A percentile compares a stretch with the other conserved stretches of the same genome.
These are phyloP conservation scores for Apis laboriosa DNA, from an alignment of 1,140 invertebrate species.

Conservation along the genomic window DNA sequence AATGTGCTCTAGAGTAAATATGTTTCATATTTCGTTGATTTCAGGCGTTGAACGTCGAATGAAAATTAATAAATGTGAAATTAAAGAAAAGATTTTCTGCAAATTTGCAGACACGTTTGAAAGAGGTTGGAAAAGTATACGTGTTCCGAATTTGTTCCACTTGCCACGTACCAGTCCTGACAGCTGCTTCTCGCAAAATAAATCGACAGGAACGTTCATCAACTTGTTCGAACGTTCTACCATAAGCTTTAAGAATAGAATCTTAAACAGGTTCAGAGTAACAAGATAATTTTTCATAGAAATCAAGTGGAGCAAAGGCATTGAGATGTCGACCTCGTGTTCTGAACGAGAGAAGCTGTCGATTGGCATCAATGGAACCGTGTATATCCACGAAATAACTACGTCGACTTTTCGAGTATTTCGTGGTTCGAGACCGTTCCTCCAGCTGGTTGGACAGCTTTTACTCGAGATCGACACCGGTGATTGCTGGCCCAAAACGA, in stretches of 20 bases:
- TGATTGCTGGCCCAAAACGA: conserved; percentile 49
- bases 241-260: neutral
- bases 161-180: conserved; percentile 4
- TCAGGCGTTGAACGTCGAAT: neutral
- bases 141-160: conserved; percentile 20
- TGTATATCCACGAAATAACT: neutral
- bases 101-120: neutral
- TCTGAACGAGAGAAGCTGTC: neutral
- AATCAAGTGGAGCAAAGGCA: neutral
- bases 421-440: neutral
- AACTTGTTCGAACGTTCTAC: neutral
- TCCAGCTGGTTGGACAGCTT: conserved; percentile 20
- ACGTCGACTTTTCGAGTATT: neutral
- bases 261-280: neutral
- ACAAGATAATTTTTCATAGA: neutral
- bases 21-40: neutral
- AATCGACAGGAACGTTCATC: conserved; percentile 6
- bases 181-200: neutral
- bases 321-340: neutral
- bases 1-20: too few relatives aligned
- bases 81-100: too few relatives aligned
- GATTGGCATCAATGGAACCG: neutral
- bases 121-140: too few relatives aligned
- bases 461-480: conserved; percentile 44
- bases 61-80: neutral